A percentile compares a stretch with the other conserved stretches of the same genome.
Evolutionary conservation across 2,113 vertebrate species (phyloP).

Genomic region (Rynchops niger): DNA sequence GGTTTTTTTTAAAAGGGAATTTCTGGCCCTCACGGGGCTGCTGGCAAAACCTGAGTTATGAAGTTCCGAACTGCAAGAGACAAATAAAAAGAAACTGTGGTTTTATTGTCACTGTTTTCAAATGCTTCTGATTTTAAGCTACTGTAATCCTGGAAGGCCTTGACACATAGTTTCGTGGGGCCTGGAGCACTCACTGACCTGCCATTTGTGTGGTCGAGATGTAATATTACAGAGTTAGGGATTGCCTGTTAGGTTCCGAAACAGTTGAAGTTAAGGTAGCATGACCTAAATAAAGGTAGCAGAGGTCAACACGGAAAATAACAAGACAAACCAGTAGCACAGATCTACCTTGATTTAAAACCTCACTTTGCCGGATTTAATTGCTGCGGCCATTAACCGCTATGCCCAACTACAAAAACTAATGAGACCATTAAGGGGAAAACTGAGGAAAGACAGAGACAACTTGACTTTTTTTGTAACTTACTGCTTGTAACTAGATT

Average conservation of each 20-base stretch:
- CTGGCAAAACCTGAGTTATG: not conserved
- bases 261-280: not conserved
- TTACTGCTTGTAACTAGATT: conserved; percentile 38
- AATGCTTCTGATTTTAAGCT: not conserved
- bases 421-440: conserved; percentile 70
- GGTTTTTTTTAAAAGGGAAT: not conserved
- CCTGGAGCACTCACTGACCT: not conserved
- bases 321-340: conserved; percentile 34
- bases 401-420: conserved; percentile 61
- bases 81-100: not conserved
- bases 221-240: not conserved
- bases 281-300: conserved; percentile 25
- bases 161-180: not conserved
- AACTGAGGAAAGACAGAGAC: conserved; percentile 50
- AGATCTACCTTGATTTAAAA: conserved; percentile 41
- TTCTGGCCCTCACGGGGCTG: not conserved
- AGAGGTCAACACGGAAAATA: conserved; percentile 34
- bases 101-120: not conserved
- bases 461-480: conserved; percentile 38
- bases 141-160: not conserved
- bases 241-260: not conserved
- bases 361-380: conserved; percentile 59
- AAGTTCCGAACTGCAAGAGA: not conserved
- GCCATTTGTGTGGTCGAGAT: not conserved
- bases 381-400: conserved; percentile 65